phyloP scores from a whole-genome alignment of 2,888 invertebrate genomes.

The Priapulus caudatus region DNA sequence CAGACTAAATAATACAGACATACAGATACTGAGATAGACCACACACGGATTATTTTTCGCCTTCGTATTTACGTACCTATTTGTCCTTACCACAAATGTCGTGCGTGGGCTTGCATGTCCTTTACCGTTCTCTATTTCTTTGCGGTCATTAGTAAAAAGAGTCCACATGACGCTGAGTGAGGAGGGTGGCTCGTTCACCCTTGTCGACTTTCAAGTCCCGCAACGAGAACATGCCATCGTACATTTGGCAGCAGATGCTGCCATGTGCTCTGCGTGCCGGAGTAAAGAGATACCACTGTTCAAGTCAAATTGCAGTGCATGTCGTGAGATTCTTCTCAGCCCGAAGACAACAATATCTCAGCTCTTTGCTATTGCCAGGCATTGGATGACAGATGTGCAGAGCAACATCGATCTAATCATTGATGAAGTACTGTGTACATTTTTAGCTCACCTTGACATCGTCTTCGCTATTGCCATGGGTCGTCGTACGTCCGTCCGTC shows the following conservation, averaged over 20 bases:
- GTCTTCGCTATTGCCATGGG: too few species aligned
- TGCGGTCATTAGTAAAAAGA: too few species aligned
- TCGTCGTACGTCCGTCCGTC: too few species aligned
- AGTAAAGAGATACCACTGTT: conserved; percentile 40
- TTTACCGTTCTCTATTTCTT: too few species aligned
- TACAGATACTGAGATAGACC: too few species aligned
- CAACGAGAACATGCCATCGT: conserved; percentile 29
- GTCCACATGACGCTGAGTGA: conserved; percentile 3
- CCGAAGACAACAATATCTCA: conserved; percentile 38
- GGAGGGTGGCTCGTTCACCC: background rate
- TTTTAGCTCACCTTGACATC: background rate
- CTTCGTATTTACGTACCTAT: too few species aligned
- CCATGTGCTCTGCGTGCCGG: conserved; percentile 39
- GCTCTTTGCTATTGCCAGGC: conserved; percentile 42
- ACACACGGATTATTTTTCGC: too few species aligned
- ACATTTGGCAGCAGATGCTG: conserved; percentile 41
- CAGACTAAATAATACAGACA: too few species aligned
- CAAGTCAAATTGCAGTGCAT: conserved; percentile 40
- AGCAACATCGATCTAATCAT: conserved; percentile 39
- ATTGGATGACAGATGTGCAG: conserved; percentile 45
- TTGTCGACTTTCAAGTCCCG: background rate
- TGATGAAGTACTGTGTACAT: conserved; percentile 33
- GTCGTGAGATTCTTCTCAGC: conserved; percentile 34
- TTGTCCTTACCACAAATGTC: too few species aligned
- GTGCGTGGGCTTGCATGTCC: too few species aligned